A percentile compares a stretch with the other conserved stretches of the same genome.
Conservation (phyloP, 2,888 invertebrate species). For the Tiliacea aurago region DNA sequence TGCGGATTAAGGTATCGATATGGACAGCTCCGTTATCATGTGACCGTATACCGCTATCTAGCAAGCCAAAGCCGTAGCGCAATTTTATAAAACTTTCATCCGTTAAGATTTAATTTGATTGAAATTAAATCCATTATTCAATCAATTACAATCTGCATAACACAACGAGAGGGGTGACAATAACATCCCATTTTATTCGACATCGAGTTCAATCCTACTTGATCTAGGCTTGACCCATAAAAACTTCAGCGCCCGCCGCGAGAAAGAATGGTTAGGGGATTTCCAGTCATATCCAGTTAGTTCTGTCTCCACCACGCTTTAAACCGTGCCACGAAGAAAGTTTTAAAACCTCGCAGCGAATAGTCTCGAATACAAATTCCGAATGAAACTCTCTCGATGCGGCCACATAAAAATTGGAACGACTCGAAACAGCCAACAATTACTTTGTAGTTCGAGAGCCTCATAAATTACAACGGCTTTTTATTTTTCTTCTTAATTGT, state of each 20-base stretch:
- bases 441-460: slow-evolving; percentile 71
- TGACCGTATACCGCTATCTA: neutral
- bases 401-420: slow-evolving; percentile 73
- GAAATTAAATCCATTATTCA: slow-evolving; percentile 17
- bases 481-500: slow-evolving; percentile 68
- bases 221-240: slow-evolving; percentile 88
- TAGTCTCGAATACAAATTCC: slow-evolving; percentile 84
- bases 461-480: slow-evolving; percentile 69
- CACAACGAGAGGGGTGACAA: slow-evolving; percentile 35
- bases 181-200: slow-evolving; percentile 57
- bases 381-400: slow-evolving; percentile 75
- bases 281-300: slow-evolving; percentile 85
- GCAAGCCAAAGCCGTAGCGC: neutral
- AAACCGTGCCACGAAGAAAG: slow-evolving; percentile 82
- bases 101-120: slow-evolving; percentile 1
- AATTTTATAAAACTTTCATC: neutral
- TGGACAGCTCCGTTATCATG: too few relatives aligned
- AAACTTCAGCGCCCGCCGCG: slow-evolving; percentile 78
- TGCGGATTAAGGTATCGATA: too few relatives aligned
- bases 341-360: slow-evolving; percentile 81
- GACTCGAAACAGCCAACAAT: slow-evolving; percentile 68
- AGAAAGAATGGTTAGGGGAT: slow-evolving; percentile 82
- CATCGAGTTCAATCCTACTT: slow-evolving; percentile 78
- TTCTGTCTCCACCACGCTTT: slow-evolving; percentile 81
- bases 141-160: slow-evolving; percentile 39